phyloP scores from a whole-genome alignment of 2,797 vertebrate species.

The Spinibarbus caldwelli region DNA sequence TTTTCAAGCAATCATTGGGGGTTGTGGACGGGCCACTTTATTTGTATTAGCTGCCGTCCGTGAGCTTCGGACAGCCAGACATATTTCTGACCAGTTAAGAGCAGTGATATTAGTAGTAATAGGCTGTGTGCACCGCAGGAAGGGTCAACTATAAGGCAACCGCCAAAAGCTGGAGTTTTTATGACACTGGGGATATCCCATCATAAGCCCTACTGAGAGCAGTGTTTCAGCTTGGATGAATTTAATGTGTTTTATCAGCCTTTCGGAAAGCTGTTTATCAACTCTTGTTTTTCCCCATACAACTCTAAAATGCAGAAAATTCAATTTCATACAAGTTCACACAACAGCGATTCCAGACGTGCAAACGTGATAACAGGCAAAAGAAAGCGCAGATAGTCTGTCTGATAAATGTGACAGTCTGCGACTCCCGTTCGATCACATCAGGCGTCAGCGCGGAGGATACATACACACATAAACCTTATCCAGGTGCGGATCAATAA shows the following conservation, averaged over 20 bases:
- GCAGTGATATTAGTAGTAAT: constrained; percentile 30
- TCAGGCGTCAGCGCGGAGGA: constrained; percentile 52
- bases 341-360: constrained; percentile 45
- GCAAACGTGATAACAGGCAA: constrained; percentile 33
- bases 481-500: constrained; percentile 62
- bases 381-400: constrained; percentile 44
- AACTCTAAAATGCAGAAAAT: constrained; percentile 64
- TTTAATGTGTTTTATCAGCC: constrained; percentile 51
- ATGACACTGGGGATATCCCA: constrained; percentile 31
- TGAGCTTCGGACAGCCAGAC: background rate
- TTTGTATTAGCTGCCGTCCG: background rate
- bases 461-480: constrained; percentile 56
- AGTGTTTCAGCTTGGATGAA: constrained; percentile 45
- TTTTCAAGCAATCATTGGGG: background rate
- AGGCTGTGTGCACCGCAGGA: constrained; percentile 1
- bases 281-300: constrained; percentile 42
- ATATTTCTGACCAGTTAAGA: constrained; percentile 19
- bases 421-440: constrained; percentile 52
- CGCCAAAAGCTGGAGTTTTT: constrained; percentile 35
- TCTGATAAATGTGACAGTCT: constrained; percentile 60
- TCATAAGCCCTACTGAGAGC: constrained; percentile 29
- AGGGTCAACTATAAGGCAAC: constrained; percentile 32
- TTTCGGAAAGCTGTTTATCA: constrained; percentile 57
- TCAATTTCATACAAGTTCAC: constrained; percentile 57
- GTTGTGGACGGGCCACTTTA: background rate